Conservation (phyloP, 2,797 vertebrate genomes). For the Intellagama lesueurii region DNA sequence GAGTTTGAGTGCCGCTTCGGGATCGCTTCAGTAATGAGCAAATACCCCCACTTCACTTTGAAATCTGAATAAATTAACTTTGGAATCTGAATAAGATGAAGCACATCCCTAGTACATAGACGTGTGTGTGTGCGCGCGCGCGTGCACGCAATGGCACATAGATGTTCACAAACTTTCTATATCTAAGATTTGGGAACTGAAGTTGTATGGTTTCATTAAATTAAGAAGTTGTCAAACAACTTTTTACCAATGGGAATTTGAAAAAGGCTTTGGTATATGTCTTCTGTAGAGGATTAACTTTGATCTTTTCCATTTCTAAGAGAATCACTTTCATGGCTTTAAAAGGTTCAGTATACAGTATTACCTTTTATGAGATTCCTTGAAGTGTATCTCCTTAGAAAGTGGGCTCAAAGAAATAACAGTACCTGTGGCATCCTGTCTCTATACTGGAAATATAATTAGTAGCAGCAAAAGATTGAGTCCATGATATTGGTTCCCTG, state of each 20-base stretch:
- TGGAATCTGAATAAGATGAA: no score
- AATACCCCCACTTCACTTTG: no score
- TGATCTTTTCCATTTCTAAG: constrained; percentile 39
- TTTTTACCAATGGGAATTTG: constrained; percentile 33
- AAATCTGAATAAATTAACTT: no score
- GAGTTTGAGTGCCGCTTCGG: no score
- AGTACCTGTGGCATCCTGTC: background rate
- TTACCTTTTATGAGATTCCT: constrained; percentile 28
- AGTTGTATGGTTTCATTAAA: constrained; percentile 34
- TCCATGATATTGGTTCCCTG: background rate
- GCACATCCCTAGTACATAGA: no score
- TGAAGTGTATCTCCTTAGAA: constrained; percentile 38
- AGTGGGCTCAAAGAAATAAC: constrained; percentile 30
- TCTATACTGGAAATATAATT: constrained; percentile 8
- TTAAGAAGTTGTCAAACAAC: constrained; percentile 32
- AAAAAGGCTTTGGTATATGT: constrained; percentile 32
- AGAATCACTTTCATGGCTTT: constrained; percentile 18
- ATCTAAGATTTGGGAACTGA: background rate
- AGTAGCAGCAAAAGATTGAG: background rate
- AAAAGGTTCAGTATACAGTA: constrained; percentile 13
- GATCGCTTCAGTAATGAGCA: no score
- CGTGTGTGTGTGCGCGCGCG: no score
- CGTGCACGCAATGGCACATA: background rate
- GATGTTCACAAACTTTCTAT: background rate
- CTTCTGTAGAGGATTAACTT: constrained; percentile 33